Evolutionary conservation across 1,140 invertebrate species (phyloP).

Genomic region (Bombyx mandarina): DNA sequence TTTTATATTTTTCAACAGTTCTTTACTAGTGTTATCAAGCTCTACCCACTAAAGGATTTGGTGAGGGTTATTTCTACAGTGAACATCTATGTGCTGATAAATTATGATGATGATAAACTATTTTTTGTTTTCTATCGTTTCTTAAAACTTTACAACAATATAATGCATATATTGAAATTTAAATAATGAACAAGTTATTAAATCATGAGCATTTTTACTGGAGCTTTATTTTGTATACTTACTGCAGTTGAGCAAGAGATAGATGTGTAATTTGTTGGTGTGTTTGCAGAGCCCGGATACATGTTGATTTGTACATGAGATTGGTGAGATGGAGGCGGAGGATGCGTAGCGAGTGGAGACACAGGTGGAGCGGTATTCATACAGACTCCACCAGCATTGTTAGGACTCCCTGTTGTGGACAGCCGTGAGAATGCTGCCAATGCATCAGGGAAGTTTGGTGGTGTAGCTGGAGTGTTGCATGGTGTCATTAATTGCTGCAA

Average conservation of each 20-base stretch:
- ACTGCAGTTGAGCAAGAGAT: slow-evolving; percentile 61
- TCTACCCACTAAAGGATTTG: no score
- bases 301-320: slow-evolving; percentile 42
- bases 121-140: no score
- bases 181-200: not conserved
- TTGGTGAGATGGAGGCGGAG: slow-evolving; percentile 29
- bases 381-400: slow-evolving; percentile 19
- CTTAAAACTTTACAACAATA: no score
- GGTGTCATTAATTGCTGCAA: slow-evolving; percentile 81
- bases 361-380: slow-evolving; percentile 37
- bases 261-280: slow-evolving; percentile 48
- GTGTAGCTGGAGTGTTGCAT: slow-evolving; percentile 91
- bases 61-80: no score
- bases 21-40: no score
- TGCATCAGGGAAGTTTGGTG: slow-evolving; percentile 90
- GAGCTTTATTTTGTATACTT: slow-evolving; percentile 16
- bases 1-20: no score
- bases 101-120: no score
- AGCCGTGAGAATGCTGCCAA: slow-evolving; percentile 87
- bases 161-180: not conserved
- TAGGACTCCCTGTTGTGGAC: slow-evolving; percentile 69
- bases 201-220: not conserved
- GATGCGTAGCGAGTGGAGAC: slow-evolving; percentile 46
- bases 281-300: slow-evolving; percentile 39
- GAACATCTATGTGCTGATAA: no score